Base-by-base conservation (phyloP, 2,797 vertebrate species). In the Danionella dracula region DNA sequence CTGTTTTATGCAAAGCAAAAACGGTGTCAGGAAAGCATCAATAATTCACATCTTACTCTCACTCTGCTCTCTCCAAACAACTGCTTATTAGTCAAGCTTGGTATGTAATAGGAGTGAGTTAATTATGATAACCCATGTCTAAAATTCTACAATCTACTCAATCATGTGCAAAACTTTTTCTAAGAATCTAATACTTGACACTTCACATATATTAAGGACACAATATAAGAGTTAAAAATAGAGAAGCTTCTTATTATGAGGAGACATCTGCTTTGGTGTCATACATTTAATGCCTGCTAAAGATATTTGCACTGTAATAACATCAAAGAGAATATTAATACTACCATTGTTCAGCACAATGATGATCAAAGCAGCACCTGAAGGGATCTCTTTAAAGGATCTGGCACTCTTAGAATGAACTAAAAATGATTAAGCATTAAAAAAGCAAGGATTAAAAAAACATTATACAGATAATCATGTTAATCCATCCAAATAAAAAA, bases 351-450 rank as follows among this genome's bases (percentile, higher is more conserved):
- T 35, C 60, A 31, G 48, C 59, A 63, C 46, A 32, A 50, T 66
- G 61, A 74, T 44, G 57, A 72, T 73, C 66, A 53, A 41, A 62
- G 20, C 12, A 62, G 21, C 59, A 74, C 72, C 63, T 71, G 66
- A 32, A 54, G 46, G 29, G 31, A 20, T 53, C 15, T 64, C 61
- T 63, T 71, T 55, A 66, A 54, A 72, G 61, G 38, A 17, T 13
- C 41, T 12, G 15, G 5, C n/a, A 21, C 3, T 5, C n/a, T 44
- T 44, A 68, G 17, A 59, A 44, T 49, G 34, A 17, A n/a, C n/a
- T n/a, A n/a, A n/a, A n/a, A n/a, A n/a, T n/a, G n/a, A n/a, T n/a
- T n/a, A n/a, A n/a, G n/a, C n/a, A n/a, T n/a, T n/a, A n/a, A n/a
- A n/a, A n/a, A n/a, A n/a, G n/a, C n/a, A n/a, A n/a, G n/a, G n/a